These are phyloP conservation scores for Trichogramma evanescens DNA, from an alignment of 2,888 invertebrate genomes.

Conservation along the genomic window DNA sequence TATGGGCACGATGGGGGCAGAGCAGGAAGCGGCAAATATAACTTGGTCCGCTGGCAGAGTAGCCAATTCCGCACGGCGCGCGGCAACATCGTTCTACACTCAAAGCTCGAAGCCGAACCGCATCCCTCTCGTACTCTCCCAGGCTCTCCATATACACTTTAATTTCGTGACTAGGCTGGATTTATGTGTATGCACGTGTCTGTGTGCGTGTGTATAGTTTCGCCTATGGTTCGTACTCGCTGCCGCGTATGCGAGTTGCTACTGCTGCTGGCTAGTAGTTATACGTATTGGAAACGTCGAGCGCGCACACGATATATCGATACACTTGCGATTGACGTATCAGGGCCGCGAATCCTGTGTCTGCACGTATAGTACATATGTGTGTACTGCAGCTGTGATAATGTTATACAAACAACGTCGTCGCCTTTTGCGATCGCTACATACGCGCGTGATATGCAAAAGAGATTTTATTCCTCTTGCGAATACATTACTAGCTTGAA, in stretches of 20 bases:
- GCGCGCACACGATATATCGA: no score
- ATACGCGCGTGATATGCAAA: no score
- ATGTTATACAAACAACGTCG: no score
- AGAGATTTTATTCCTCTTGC: no score
- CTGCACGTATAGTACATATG: no score
- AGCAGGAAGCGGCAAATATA: background rate
- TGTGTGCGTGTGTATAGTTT: no score
- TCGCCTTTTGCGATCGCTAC: no score
- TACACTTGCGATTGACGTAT: slow-evolving; percentile 16
- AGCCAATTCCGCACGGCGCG: background rate
- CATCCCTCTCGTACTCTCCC: background rate
- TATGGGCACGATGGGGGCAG: background rate
- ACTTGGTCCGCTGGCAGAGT: no score
- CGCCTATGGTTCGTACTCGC: background rate
- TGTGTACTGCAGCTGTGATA: no score
- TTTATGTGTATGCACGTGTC: background rate
- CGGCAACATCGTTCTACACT: background rate
- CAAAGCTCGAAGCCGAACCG: background rate
- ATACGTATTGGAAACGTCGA: no score
- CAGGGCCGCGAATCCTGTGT: slow-evolving; percentile 3
- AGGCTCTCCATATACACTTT: slow-evolving; percentile 7
- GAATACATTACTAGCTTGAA: no score
- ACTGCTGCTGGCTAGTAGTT: no score
- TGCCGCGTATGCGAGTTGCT: background rate
- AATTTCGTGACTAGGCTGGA: slow-evolving; percentile 18